Conservation (phyloP, 1,140 invertebrate genomes). For the Carcinoscorpius rotundicauda region DNA sequence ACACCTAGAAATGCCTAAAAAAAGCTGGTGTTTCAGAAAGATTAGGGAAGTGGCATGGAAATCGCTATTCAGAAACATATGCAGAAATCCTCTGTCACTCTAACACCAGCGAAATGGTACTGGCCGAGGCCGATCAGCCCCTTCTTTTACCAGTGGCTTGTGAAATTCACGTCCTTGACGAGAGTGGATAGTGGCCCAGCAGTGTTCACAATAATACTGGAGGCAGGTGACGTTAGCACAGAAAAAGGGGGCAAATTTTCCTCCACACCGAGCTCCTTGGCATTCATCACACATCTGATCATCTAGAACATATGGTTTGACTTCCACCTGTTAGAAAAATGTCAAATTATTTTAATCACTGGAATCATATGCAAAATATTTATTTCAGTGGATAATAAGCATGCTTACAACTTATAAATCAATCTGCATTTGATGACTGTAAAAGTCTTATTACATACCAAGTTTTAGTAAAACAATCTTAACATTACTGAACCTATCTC, state of each 20-base stretch:
- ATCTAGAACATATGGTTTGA: conserved; percentile 97
- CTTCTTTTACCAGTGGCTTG: conserved; percentile 98
- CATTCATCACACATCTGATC: conserved; percentile 99
- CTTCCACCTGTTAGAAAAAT: conserved; percentile 53
- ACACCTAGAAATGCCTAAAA: no score
- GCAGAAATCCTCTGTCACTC: not conserved
- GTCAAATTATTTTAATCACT: not conserved
- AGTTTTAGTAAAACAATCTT: no score
- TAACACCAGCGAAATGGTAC: conserved; percentile 35
- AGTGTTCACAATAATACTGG: conserved; percentile 98
- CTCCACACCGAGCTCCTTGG: conserved; percentile 88
- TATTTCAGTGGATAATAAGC: not conserved
- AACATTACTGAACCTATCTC: no score
- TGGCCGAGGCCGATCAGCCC: conserved; percentile 64
- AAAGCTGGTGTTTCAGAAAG: no score
- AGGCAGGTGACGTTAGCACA: conserved; percentile 98
- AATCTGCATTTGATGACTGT: no score
- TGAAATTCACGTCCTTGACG: conserved; percentile 93
- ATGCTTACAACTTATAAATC: not conserved
- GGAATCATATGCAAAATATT: not conserved
- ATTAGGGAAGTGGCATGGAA: no score
- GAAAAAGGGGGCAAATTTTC: conserved; percentile 98
- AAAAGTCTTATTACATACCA: no score
- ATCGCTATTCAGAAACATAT: no score
- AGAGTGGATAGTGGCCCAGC: conserved; percentile 97